Conservation (phyloP, 2,797 vertebrate genomes). For the Novumbra hubbsi region DNA sequence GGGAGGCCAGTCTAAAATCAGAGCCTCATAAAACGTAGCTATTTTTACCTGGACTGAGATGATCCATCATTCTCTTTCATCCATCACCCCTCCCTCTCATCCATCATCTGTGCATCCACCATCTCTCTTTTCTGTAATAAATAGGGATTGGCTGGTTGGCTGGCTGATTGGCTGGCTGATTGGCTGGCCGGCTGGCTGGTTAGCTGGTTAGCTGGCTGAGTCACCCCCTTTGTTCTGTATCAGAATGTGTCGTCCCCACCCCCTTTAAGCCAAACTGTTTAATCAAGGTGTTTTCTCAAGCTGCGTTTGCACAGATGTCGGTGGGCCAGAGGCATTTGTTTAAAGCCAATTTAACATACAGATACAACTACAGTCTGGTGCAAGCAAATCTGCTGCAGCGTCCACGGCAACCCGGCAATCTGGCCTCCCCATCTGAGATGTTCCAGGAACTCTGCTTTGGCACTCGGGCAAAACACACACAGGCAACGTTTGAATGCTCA, state of each 20-base stretch:
- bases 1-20: conserved; percentile 45
- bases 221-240: conserved; percentile 23
- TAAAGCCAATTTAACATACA: conserved; percentile 43
- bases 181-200: no score
- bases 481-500: not conserved
- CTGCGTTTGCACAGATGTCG: conserved; percentile 66
- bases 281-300: conserved; percentile 35
- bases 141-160: no score
- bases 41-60: conserved; percentile 23
- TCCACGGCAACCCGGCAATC: not conserved
- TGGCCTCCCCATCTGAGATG: not conserved
- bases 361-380: conserved; percentile 52
- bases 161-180: no score
- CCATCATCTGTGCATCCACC: no score
- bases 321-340: conserved; percentile 37
- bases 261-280: not conserved
- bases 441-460: conserved; percentile 1
- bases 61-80: conserved; percentile 24
- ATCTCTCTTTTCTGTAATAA: no score
- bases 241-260: conserved; percentile 17
- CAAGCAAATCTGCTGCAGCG: conserved; percentile 12
- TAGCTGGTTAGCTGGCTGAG: not conserved
- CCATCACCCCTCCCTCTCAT: conserved; percentile 1
- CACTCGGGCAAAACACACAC: not conserved
- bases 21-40: conserved; percentile 29